phyloP scores from a whole-genome alignment of 2,888 invertebrate species.

The Ectemnius lituratus region DNA sequence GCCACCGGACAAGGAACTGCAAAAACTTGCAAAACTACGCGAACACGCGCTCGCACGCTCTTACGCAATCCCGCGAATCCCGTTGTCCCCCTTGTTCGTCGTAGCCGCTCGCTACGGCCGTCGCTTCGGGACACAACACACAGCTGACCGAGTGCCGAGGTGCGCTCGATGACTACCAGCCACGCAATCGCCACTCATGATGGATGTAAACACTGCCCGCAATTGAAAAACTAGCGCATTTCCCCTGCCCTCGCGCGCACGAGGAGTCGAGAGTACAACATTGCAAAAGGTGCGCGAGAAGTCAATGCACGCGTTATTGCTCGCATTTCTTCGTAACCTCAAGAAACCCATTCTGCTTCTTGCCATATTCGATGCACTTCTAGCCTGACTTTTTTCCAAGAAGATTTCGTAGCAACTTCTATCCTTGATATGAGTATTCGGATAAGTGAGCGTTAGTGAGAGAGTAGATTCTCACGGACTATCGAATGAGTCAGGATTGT shows the following conservation, averaged over 20 bases:
- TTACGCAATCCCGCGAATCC: conserved; percentile 66
- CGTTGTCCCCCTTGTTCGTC: conserved; percentile 59
- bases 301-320: conserved; percentile 1
- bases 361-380: neutral
- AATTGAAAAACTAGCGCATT: conserved; percentile 4
- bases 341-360: neutral
- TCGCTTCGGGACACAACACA: conserved; percentile 11
- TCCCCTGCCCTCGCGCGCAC: neutral
- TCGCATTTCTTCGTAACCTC: conserved; percentile 8
- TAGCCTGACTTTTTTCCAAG: neutral
- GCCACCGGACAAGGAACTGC: conserved; percentile 59
- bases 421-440: neutral
- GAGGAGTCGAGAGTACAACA: neutral
- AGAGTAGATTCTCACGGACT: conserved; percentile 22
- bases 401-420: neutral
- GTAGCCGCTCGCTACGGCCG: conserved; percentile 36
- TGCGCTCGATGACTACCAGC: conserved; percentile 13
- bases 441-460: neutral
- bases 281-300: neutral
- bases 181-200: conserved; percentile 49
- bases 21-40: conserved; percentile 63
- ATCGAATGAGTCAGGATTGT: conserved; percentile 31
- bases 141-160: conserved; percentile 48
- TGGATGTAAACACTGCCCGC: conserved; percentile 9
- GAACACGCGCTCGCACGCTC: conserved; percentile 54